Conservation (phyloP, 2,113 vertebrate genomes). For the Perca schrenkii region DNA sequence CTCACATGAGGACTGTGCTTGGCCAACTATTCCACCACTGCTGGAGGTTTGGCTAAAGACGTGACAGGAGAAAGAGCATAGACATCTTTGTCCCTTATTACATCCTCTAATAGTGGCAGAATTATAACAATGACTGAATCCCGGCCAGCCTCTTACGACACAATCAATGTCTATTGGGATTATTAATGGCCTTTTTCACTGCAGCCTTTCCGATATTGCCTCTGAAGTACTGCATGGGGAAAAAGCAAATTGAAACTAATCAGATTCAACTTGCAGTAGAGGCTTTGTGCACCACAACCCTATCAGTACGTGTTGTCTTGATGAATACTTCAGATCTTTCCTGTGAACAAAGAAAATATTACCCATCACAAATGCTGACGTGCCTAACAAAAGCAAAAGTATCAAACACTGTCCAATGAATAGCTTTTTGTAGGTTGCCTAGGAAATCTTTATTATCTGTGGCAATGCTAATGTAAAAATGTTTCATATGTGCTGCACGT, state of each 20-base stretch:
- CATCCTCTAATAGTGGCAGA: neutral
- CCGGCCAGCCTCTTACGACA: too few species aligned
- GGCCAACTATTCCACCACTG: neutral
- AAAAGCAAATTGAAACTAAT: neutral
- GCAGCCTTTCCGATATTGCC: too few species aligned
- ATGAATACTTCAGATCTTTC: too few species aligned
- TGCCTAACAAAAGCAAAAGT: neutral
- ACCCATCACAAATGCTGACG: neutral
- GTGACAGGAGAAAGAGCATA: neutral
- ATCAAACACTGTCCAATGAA: conserved; percentile 1
- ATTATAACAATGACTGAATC: neutral
- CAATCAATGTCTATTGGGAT: neutral
- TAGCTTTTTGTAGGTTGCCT: neutral
- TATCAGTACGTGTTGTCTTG: neutral
- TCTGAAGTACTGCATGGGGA: neutral
- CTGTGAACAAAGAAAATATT: neutral
- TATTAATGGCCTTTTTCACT: neutral
- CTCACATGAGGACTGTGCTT: too few species aligned
- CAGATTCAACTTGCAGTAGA: neutral
- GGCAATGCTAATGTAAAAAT: neutral
- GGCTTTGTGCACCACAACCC: neutral
- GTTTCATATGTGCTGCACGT: conserved; percentile 1
- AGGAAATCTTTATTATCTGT: neutral
- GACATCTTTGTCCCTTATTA: neutral
- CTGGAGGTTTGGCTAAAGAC: neutral